Evolutionary conservation across 1,140 invertebrate genomes (phyloP).

Genomic region (Macrobrachium rosenbergii): DNA sequence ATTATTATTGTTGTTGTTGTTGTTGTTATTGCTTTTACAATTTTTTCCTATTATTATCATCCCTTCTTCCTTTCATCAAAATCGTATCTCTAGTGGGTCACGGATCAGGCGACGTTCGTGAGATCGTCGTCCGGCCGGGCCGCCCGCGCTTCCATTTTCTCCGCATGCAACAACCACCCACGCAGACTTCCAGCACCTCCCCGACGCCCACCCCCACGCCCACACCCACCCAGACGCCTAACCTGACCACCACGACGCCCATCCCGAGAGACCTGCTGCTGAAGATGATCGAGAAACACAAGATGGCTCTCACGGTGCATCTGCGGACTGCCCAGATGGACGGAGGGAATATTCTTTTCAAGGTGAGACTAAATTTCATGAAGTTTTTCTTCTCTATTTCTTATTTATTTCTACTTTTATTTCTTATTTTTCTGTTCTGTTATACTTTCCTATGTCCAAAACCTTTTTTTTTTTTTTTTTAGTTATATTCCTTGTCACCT

Average conservation of each 20-base stretch:
- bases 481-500: no score
- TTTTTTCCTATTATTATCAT: no score
- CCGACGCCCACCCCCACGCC: conserved; percentile 21
- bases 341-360: conserved; percentile 59
- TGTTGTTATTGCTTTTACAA: no score
- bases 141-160: conserved; percentile 37
- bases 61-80: no score
- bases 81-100: not conserved
- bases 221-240: conserved; percentile 25
- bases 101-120: not conserved
- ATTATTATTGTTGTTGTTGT: no score
- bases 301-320: conserved; percentile 45
- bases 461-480: no score
- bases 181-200: not conserved
- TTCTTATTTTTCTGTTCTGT: no score
- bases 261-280: conserved; percentile 37
- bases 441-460: no score
- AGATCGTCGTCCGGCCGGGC: conserved; percentile 30
- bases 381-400: not conserved
- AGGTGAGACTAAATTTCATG: conserved; percentile 12
- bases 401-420: not conserved
- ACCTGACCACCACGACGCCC: conserved; percentile 33
- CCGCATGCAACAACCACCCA: not conserved
- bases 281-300: conserved; percentile 53
- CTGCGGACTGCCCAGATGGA: conserved; percentile 53